Conservation (phyloP, 2,113 vertebrate species). For the Gambusia affinis region DNA sequence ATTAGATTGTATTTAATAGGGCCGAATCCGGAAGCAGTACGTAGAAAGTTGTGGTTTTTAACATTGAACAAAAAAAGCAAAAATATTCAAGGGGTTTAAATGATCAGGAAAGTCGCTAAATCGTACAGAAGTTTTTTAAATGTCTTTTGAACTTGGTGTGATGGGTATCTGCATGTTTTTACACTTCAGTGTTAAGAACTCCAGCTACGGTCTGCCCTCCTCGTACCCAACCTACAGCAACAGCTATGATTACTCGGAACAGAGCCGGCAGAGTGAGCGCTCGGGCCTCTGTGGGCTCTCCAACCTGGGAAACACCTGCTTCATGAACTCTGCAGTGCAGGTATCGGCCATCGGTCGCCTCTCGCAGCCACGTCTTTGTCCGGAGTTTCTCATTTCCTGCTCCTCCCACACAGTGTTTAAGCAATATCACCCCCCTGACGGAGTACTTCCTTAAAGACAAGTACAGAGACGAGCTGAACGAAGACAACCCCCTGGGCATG, state of each 20-base stretch:
- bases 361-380: not conserved
- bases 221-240: slow-evolving; percentile 94
- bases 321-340: slow-evolving; percentile 99
- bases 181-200: slow-evolving; percentile 94
- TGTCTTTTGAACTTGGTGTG: not conserved
- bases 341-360: slow-evolving; percentile 72
- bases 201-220: slow-evolving; percentile 93
- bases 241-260: slow-evolving; percentile 95
- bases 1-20: too few relatives aligned
- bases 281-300: slow-evolving; percentile 95
- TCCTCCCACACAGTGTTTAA: slow-evolving; percentile 86
- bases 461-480: slow-evolving; percentile 94
- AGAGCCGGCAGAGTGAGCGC: slow-evolving; percentile 91
- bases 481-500: slow-evolving; percentile 99
- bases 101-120: not conserved
- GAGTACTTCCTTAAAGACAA: slow-evolving; percentile 98
- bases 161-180: slow-evolving; percentile 52
- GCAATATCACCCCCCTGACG: slow-evolving; percentile 95
- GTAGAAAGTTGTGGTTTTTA: not conserved
- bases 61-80: not conserved
- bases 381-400: not conserved
- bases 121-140: slow-evolving; percentile 10
- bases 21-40: too few relatives aligned
- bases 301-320: slow-evolving; percentile 99
- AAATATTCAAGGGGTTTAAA: not conserved